Evolutionary conservation across 2,888 invertebrate species (phyloP), one percentile per base, ranked within the genome.

Genomic region (Volucella inflata): DNA sequence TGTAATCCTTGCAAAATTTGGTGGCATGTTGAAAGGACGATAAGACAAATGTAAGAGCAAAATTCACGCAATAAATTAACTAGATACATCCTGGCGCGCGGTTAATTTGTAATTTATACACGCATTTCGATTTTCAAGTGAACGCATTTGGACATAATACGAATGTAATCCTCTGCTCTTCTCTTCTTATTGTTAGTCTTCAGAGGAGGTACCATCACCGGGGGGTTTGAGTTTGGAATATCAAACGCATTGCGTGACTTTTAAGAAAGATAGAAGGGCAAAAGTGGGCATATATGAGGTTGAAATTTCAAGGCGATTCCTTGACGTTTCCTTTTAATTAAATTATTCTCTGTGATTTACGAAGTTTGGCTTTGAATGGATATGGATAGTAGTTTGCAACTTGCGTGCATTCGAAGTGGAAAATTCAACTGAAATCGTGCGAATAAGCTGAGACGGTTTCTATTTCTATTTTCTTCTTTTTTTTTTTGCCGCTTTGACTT

Each of bases 71-170:
- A 77, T 85, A 85, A 85, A 85, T 85, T 85, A 85, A 30, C 6
- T 30, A 85, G 80, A n/a, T 64, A 51, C 62, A 62, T 81, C 77
- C 81, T 81, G 72, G 77, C 64, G 85, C 81, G 77, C 68, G 85
- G 85, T 85, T 81, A 81, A 85, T 85, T 85, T 80, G 81, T 85
- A 85, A 81, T 85, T 81, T 85, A 81, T 72, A 77, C 72, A 68
- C 76, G 77, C 62, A 85, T 46, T 77, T 85, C 76, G 76, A 85
- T 85, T 77, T 85, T 76, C 85, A 72, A 78, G 76, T 76, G 75
- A 46, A 78, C 57, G 83, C 78, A 68, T 68, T 78, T 74, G 67
- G 67, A 74, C 74, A 62, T 64, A 51, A 74, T 65, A 74, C 62
- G 64, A 51, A 75, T 62, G 12, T 14, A 11, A 12, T 1, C 30